A percentile compares a stretch with the other conserved stretches of the same genome.
Conservation (phyloP, 2,888 invertebrate genomes). For the Desoria tigrina region DNA sequence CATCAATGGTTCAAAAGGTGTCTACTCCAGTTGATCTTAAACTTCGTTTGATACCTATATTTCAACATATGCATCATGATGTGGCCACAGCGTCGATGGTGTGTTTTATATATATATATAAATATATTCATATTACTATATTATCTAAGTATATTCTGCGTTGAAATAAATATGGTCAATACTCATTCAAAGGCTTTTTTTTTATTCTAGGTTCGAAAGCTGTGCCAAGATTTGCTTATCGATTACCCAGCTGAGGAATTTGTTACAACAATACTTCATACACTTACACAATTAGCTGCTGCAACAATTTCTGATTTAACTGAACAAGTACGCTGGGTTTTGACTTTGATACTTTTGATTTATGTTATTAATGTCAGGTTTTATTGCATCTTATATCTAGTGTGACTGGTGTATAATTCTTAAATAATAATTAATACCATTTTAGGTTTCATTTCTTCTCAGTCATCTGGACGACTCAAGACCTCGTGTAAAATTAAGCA, state of each 20-base stretch:
- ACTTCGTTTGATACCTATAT: conserved; percentile 82
- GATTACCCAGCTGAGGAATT: conserved; percentile 79
- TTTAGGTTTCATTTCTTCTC: conserved; percentile 65
- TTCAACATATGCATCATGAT: conserved; percentile 91
- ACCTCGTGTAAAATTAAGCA: conserved; percentile 68
- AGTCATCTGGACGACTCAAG: conserved; percentile 71
- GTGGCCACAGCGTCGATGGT: conserved; percentile 73
- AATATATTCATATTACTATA: conserved; percentile 8
- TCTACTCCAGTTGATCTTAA: conserved; percentile 91
- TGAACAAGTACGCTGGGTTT: conserved; percentile 77
- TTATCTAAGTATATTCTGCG: not conserved
- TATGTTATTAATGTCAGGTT: not conserved
- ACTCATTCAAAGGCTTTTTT: conserved; percentile 4
- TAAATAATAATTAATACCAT: not conserved
- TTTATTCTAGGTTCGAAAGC: conserved; percentile 65
- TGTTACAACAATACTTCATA: conserved; percentile 77
- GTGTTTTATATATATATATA: too few relatives aligned
- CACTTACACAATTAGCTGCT: conserved; percentile 82
- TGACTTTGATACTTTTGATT: too few relatives aligned
- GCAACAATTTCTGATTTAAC: conserved; percentile 88
- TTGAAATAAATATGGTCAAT: too few relatives aligned
- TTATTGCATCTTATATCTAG: not conserved
- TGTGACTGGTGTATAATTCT: too few relatives aligned
- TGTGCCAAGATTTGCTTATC: conserved; percentile 72
- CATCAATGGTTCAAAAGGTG: conserved; percentile 90